Conservation (phyloP, 2,888 invertebrate genomes). For the Agriotes lineatus region DNA sequence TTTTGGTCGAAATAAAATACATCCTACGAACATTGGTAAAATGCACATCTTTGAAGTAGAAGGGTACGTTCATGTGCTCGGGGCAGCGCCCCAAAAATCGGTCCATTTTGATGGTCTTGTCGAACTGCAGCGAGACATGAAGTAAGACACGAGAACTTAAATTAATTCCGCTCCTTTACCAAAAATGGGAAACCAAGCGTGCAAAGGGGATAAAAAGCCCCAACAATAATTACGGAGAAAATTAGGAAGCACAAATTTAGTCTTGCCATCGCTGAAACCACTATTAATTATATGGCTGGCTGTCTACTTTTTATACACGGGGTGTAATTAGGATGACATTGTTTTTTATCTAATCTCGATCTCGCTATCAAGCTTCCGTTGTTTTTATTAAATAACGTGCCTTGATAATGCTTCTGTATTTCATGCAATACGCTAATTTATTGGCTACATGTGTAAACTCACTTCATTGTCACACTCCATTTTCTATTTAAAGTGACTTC, state of each 20-base stretch:
- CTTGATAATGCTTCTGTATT: neutral
- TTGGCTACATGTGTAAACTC: neutral
- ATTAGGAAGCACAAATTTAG: neutral
- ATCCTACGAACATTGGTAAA: constrained; percentile 45
- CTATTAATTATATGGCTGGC: neutral
- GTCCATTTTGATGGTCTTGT: constrained; percentile 50
- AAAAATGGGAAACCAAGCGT: neutral
- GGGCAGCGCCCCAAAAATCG: constrained; percentile 49
- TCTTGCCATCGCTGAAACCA: neutral
- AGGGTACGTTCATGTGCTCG: constrained; percentile 44
- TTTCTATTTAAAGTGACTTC: no score
- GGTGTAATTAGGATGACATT: neutral
- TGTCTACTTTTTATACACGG: neutral
- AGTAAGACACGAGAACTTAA: neutral
- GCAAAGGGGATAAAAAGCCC: neutral
- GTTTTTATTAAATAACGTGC: neutral
- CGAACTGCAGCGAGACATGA: constrained; percentile 20
- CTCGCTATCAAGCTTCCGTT: neutral
- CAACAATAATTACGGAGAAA: neutral
- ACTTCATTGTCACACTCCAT: no score
- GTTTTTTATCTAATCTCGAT: constrained; percentile 4
- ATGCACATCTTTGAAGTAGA: constrained; percentile 46
- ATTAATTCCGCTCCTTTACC: neutral
- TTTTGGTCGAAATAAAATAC: constrained; percentile 47
- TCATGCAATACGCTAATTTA: constrained; percentile 33